Conservation (phyloP, 2,797 vertebrate genomes). For the Labeo calbasu region DNA sequence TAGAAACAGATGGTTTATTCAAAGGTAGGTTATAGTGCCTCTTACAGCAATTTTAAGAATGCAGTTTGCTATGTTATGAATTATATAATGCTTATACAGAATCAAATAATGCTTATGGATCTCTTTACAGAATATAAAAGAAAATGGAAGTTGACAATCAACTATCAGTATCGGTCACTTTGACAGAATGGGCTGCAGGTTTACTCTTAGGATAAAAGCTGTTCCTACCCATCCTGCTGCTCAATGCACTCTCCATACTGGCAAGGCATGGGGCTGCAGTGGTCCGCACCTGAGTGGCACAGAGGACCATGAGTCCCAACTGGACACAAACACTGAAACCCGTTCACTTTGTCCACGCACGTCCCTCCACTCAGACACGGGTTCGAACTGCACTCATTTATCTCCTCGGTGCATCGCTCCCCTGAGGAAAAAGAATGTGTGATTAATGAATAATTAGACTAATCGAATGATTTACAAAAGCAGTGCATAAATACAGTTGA, state of each 20-base stretch:
- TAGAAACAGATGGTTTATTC: not conserved
- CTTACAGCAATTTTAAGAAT: too few species aligned
- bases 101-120: not conserved
- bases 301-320: conserved; percentile 84
- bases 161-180: not conserved
- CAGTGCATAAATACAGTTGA: not conserved
- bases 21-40: not conserved
- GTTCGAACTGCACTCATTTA: conserved; percentile 88
- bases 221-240: conserved; percentile 79
- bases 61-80: too few species aligned
- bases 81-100: not conserved
- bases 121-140: not conserved
- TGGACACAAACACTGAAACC: conserved; percentile 86
- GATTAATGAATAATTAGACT: not conserved
- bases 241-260: conserved; percentile 86
- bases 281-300: conserved; percentile 87
- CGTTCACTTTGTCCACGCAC: conserved; percentile 84
- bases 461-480: not conserved
- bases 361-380: conserved; percentile 91
- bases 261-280: conserved; percentile 86
- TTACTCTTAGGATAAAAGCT: not conserved
- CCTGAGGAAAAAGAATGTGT: conserved; percentile 71
- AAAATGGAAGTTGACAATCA: not conserved
- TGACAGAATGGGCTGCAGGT: not conserved
- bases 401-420: conserved; percentile 82